Conservation (phyloP, 2,797 vertebrate species). For the Pteropus rufus region DNA sequence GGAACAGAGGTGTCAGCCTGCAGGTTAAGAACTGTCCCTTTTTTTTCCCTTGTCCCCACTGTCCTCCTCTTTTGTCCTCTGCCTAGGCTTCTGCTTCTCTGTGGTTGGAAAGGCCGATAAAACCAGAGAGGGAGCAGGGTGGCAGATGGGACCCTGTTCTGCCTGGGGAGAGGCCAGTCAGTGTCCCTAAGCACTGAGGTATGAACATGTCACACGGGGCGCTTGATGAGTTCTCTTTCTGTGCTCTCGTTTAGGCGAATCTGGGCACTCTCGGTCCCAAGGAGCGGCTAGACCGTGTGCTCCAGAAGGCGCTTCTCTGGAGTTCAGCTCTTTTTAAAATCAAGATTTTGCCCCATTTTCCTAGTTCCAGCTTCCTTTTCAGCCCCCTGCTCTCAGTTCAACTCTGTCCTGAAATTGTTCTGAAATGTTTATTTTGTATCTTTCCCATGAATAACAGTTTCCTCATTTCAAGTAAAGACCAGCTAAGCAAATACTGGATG, state of each 20-base stretch:
- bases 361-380: not conserved
- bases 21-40: not conserved
- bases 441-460: not conserved
- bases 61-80: not conserved
- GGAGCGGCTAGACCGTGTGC: not conserved
- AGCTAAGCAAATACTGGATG: constrained; percentile 51
- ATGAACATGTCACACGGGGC: constrained; percentile 24
- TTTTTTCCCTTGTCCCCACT: not conserved
- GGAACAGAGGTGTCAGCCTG: not conserved
- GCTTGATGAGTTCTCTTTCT: constrained; percentile 67
- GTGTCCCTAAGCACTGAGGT: not conserved
- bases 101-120: constrained; percentile 64
- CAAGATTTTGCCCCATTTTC: not conserved
- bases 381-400: not conserved
- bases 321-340: constrained; percentile 38
- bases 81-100: constrained; percentile 42
- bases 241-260: not conserved
- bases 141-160: constrained; percentile 45
- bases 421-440: constrained; percentile 26
- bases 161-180: constrained; percentile 44
- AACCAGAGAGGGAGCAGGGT: constrained; percentile 46
- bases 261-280: not conserved
- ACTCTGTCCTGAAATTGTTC: not conserved
- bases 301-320: constrained; percentile 54
- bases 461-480: constrained; percentile 24